These are phyloP conservation scores for Spatulosminthurus flaviceps DNA, from an alignment of 2,888 invertebrate genomes.

Conservation along the genomic window DNA sequence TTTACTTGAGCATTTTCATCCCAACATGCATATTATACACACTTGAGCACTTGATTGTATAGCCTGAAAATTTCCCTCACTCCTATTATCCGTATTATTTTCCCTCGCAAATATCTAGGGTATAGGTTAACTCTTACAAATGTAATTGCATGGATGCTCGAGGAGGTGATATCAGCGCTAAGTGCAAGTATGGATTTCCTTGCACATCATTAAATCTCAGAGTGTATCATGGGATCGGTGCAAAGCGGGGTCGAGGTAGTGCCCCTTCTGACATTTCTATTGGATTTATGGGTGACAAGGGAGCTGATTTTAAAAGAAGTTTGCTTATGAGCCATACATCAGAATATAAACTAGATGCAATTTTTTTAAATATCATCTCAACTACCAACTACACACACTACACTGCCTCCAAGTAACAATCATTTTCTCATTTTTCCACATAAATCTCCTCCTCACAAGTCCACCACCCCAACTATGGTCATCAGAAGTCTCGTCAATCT, in stretches of 20 bases:
- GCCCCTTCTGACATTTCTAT: neutral
- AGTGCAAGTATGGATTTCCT: neutral
- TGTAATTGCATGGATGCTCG: neutral
- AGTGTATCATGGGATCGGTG: neutral
- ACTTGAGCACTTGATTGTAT: no score
- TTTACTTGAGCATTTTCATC: neutral
- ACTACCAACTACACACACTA: no score
- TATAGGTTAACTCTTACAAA: neutral
- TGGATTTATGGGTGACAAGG: conserved; percentile 9
- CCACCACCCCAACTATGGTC: no score
- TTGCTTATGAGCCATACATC: neutral
- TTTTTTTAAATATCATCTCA: neutral
- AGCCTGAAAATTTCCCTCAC: no score
- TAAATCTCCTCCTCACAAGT: no score
- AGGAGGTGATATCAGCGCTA: neutral
- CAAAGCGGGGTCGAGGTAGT: neutral
- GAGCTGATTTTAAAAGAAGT: neutral
- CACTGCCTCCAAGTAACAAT: neutral
- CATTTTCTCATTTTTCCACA: neutral
- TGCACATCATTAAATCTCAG: conserved; percentile 13
- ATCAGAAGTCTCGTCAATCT: no score
- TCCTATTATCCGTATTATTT: no score
- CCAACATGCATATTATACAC: no score
- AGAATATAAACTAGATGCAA: neutral
- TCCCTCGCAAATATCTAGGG: neutral